Evolutionary conservation across 2,797 vertebrate genomes (phyloP).

Genomic region (Huso huso): DNA sequence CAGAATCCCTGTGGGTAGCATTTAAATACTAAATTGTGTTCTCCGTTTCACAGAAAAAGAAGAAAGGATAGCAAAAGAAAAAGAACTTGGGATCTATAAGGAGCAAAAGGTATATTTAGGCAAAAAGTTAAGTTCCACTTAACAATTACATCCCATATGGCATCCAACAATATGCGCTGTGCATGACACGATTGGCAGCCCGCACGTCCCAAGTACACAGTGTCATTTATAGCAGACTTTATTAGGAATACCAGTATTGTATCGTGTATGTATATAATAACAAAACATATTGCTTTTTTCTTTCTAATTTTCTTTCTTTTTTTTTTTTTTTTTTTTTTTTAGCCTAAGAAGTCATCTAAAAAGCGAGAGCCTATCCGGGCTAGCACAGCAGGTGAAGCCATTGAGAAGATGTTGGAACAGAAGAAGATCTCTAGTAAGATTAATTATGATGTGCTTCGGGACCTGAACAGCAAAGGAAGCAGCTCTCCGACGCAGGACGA

Average conservation of each 20-base stretch:
- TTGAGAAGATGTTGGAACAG: slow-evolving; percentile 94
- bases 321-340: slow-evolving; percentile 23
- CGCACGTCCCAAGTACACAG: no score
- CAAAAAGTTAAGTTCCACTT: no score
- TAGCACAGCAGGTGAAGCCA: slow-evolving; percentile 86
- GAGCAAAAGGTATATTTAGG: slow-evolving; percentile 75
- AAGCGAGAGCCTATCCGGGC: slow-evolving; percentile 71
- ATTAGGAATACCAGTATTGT: no score
- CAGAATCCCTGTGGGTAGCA: no score
- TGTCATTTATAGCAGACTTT: no score
- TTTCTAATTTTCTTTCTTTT: no score
- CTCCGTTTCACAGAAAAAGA: slow-evolving; percentile 70
- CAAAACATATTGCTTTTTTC: no score
- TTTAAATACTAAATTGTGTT: no score
- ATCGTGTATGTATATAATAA: no score
- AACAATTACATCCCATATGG: no score
- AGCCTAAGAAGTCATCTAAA: slow-evolving; percentile 64
- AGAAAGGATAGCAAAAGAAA: slow-evolving; percentile 86
- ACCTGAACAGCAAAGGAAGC: slow-evolving; percentile 70
- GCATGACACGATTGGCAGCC: no score
- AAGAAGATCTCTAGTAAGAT: slow-evolving; percentile 95
- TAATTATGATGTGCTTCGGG: slow-evolving; percentile 90
- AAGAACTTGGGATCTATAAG: slow-evolving; percentile 91
- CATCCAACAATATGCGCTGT: no score
- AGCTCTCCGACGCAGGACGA: slow-evolving; percentile 42